These are phyloP conservation scores for Aldrovandia affinis DNA, from an alignment of 2,797 vertebrate genomes.

Conservation along the genomic window DNA sequence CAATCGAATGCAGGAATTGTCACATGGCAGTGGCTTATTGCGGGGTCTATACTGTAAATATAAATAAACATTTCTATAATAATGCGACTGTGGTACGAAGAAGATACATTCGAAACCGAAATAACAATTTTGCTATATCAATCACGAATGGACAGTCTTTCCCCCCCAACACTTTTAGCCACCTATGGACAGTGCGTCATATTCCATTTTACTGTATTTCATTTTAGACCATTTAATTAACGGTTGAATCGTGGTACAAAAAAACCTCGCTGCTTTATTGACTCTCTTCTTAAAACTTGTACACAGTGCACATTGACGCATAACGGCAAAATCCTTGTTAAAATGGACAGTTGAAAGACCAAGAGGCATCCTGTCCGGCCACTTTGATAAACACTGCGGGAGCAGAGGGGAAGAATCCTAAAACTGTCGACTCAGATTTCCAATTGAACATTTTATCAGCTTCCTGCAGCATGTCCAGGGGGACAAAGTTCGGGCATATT, in stretches of 20 bases:
- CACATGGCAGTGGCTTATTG: neutral
- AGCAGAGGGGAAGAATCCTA: constrained; percentile 51
- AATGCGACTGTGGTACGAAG: neutral
- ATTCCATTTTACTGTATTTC: neutral
- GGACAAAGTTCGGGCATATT: constrained; percentile 52
- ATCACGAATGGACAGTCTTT: neutral
- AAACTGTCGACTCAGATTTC: constrained; percentile 64
- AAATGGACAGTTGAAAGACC: neutral
- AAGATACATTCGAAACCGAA: neutral
- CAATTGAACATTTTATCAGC: constrained; percentile 46
- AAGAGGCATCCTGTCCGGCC: neutral
- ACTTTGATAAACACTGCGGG: constrained; percentile 12
- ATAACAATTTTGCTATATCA: neutral
- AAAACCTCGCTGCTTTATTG: neutral
- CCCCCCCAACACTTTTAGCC: neutral
- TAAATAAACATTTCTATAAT: neutral
- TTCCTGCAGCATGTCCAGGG: constrained; percentile 48
- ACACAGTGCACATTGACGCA: neutral
- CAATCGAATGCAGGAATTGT: neutral
- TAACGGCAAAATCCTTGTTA: neutral
- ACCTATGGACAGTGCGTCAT: neutral
- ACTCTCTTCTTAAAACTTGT: neutral
- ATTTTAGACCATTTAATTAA: neutral
- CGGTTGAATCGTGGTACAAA: neutral
- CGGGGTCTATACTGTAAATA: neutral